Evolutionary conservation across 30 jellyfish, hydroid and myxozoan species (phyloP), one percentile per base, ranked within the genome.

Genomic region (Cassiopea andromeda): DNA sequence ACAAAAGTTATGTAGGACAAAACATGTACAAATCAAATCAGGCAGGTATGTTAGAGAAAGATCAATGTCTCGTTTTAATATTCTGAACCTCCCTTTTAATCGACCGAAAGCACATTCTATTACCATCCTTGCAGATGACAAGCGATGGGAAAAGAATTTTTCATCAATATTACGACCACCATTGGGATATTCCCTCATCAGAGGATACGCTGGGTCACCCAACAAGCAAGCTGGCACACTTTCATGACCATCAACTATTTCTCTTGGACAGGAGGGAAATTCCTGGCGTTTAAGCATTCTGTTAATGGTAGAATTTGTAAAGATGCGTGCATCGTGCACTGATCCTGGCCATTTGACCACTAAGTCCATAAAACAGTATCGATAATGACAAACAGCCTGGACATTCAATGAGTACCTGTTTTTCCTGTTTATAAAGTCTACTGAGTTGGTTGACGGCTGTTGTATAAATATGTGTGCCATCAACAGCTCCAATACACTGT

Each of bases 201-300:
- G 82, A 18, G 98, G 96, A 74, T 87, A 92, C 19, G 97, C 93
- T n/a, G 90, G 91, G 84, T 87, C 95, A 54, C 97, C 97, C 45
- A 85, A 81, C 44, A 85, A 49, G 85, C 92, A 80, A 15, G 87
- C 83, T 44, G 93, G 98, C 38, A 85, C 97, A 73, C 88, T 18
- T 44, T 10, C 68, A 8, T 61, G 81, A 19, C 96, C 97, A 45
- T 90, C 91, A 44, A 90, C 94, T 59, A 90, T 90, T 58, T 46
- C 86, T 72, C 47, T 89, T 57, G 46, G 75, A 46, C 92, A 83
- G 43, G 83, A 85, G n/a, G 93, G 94, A 13, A 90, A 66, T 10
- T 83, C 58, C 17, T 72, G 80, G 45, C 80, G 64, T 73, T 59
- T 60, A 12, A 90, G 48, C 67, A 60, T 10, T 75, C 60, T 60